These are phyloP conservation scores for Parambassis ranga DNA, from an alignment of 2,797 vertebrate species.

Conservation along the genomic window DNA sequence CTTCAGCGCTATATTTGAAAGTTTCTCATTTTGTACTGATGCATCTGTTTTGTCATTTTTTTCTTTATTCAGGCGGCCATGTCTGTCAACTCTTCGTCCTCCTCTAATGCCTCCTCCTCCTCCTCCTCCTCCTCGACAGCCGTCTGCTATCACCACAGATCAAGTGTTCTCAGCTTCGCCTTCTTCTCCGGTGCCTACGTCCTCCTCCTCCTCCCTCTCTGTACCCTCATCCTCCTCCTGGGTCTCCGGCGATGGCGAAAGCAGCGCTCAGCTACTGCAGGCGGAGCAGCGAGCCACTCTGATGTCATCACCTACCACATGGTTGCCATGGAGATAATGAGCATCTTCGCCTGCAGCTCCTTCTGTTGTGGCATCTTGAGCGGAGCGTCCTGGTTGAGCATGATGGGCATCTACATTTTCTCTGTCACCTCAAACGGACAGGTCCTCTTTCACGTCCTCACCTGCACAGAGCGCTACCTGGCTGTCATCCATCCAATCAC, in stretches of 20 bases:
- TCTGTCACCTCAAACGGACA: background rate
- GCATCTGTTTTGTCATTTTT: background rate
- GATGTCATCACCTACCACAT: constrained; percentile 35
- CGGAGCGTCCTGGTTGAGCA: rapidly evolving
- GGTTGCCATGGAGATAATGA: background rate
- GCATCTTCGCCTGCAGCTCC: background rate
- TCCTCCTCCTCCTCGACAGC: rapidly evolving
- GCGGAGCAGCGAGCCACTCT: background rate
- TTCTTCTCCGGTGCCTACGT: background rate
- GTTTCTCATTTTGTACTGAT: background rate
- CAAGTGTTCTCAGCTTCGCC: background rate
- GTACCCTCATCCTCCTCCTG: background rate
- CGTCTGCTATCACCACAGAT: background rate
- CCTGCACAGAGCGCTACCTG: constrained; percentile 41
- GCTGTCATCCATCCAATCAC: constrained; percentile 44
- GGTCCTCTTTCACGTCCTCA: constrained; percentile 19
- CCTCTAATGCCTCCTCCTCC: background rate
- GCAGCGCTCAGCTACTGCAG: background rate
- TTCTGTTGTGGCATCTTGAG: background rate
- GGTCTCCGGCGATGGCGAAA: background rate
- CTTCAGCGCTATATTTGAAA: too few relatives aligned
- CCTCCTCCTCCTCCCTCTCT: constrained; percentile 14
- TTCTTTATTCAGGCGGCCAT: background rate
- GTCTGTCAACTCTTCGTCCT: constrained; percentile 8
- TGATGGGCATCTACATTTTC: rapidly evolving